Conservation (phyloP, 2,113 vertebrate genomes). For the Corvus moneduloides region DNA sequence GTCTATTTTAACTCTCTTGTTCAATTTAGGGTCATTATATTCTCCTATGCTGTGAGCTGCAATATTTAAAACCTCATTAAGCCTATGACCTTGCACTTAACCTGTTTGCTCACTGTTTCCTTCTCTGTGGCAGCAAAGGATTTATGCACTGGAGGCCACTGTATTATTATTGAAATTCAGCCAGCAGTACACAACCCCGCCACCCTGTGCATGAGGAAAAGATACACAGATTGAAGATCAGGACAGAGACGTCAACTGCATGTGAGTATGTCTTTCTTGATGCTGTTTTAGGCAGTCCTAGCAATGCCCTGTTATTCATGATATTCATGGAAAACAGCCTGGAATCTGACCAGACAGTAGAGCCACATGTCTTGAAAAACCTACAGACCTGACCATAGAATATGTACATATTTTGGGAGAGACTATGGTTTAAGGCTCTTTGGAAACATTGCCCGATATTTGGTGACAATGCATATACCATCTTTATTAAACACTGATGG, state of each 20-base stretch:
- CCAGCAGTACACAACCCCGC: not conserved
- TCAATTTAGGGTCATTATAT: not conserved
- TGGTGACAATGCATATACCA: not conserved
- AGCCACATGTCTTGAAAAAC: not conserved
- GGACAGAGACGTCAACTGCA: not conserved
- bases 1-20: not conserved
- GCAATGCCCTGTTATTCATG: not conserved
- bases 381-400: not conserved
- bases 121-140: not conserved
- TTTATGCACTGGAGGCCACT: not conserved
- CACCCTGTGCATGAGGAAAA: not conserved
- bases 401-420: not conserved
- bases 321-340: not conserved
- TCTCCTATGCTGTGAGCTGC: not conserved
- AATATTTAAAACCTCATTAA: conserved; percentile 42
- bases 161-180: not conserved
- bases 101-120: not conserved
- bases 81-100: not conserved
- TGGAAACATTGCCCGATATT: not conserved
- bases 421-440: not conserved
- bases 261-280: not conserved
- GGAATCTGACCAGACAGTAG: not conserved
- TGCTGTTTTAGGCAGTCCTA: not conserved
- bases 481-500: not conserved
- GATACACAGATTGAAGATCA: not conserved